Evolutionary conservation across 2,888 invertebrate genomes (phyloP).

Genomic region (Pristionchus fissidentatus): DNA sequence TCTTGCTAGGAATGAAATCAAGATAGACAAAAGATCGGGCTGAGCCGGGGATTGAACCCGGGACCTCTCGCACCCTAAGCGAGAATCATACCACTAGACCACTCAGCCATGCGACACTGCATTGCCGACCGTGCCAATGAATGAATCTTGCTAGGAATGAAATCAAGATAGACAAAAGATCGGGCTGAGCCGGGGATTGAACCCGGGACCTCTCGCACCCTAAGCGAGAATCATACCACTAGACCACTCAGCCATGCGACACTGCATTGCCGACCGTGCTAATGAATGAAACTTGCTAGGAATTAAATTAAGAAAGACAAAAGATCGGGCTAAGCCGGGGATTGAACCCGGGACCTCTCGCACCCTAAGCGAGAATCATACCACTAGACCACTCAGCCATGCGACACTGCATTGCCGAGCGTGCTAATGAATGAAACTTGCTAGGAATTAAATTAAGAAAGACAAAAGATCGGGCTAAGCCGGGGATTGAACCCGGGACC

Average conservation of each 20-base stretch:
- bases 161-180: slow-evolving; percentile 46
- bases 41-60: slow-evolving; percentile 67
- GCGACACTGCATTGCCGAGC: no score
- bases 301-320: no score
- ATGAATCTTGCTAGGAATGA: no score
- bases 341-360: slow-evolving; percentile 72
- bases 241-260: slow-evolving; percentile 66
- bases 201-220: slow-evolving; percentile 73
- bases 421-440: no score
- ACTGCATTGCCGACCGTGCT: no score
- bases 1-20: no score
- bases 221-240: slow-evolving; percentile 72
- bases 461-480: slow-evolving; percentile 49
- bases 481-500: slow-evolving; percentile 71
- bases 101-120: no score
- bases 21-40: slow-evolving; percentile 52
- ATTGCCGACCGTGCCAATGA: no score
- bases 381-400: slow-evolving; percentile 70
- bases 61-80: slow-evolving; percentile 73
- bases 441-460: no score
- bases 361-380: slow-evolving; percentile 72
- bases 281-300: no score
- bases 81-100: slow-evolving; percentile 73
- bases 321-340: slow-evolving; percentile 60
- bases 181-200: slow-evolving; percentile 64